Evolutionary conservation across 2,113 vertebrate genomes (phyloP), one percentile per base, ranked within the genome.

Genomic region (Hippolais icterina): DNA sequence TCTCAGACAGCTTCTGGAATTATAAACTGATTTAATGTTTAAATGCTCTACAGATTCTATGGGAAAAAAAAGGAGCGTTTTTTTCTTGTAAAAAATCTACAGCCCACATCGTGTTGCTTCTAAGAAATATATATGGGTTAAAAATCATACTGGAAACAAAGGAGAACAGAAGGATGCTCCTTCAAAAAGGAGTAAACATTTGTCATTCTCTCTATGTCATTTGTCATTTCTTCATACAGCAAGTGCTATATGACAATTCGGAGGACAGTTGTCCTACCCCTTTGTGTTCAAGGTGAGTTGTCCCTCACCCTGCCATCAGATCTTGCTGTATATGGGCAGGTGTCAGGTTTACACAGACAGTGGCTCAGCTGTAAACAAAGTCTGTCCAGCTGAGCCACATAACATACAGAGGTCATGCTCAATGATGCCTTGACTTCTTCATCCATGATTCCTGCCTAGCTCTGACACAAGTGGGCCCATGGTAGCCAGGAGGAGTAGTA

Each of bases 401-500:
- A 83, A 70, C 29, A 33, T 46, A 61, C 12, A 50, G 64, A 90
- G 29, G 42, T 54, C 47, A 47, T 59, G 47, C 21, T 42, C 50
- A 83, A 7, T 2, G 20, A 74, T 1, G 3, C 54, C 68, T 33
- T 70, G 52, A 66, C 54, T 92, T 87, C 85, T 83, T 92, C 76
- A 81, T 50, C 80, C 56, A 37, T 41, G 60, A 44, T 74, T 91
- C 77, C 49, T 60, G 39, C 47, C 27, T 5, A 5, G 49, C 65
- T 87, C 72, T 78, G 91, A 92, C 89, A 94, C 76, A 92, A 84
- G 89, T 46, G 83, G 89, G 76, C 60, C 69, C 71, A 28, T 0
- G 7, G 91, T 81, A 83, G 76, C 83, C 91, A 92, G 86, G 80
- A 95, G 94, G 71, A 68, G 76, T 39, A 83, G 37, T n/a, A 91